phyloP scores from a whole-genome alignment of 1,140 invertebrate genomes.

The Papilio dardanus region DNA sequence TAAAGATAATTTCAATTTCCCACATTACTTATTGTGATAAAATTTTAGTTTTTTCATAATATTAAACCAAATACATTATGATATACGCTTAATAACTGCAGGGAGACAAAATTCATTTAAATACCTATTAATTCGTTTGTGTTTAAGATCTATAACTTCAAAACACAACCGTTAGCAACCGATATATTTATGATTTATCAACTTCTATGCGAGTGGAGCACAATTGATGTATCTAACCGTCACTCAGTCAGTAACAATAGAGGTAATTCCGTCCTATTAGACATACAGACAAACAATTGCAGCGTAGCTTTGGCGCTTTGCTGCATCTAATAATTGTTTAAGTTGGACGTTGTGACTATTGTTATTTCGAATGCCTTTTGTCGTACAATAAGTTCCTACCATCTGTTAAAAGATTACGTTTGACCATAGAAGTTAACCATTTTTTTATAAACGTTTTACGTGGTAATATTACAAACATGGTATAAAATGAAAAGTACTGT shows the following conservation, averaged over 20 bases:
- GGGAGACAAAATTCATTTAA: not conserved
- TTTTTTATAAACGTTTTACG: not conserved
- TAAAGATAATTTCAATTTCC: not conserved
- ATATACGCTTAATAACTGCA: not conserved
- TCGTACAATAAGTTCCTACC: not conserved
- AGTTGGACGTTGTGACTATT: constrained; percentile 1
- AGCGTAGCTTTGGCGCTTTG: not conserved
- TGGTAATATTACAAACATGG: not conserved
- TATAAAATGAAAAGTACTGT: not conserved
- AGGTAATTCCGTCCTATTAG: constrained; percentile 7
- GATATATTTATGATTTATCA: not conserved
- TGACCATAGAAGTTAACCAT: not conserved
- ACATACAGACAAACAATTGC: constrained; percentile 14
- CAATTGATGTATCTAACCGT: not conserved
- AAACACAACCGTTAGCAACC: not conserved
- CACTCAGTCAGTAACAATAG: constrained; percentile 15
- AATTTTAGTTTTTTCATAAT: not conserved
- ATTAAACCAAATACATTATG: not conserved
- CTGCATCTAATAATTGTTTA: constrained; percentile 15
- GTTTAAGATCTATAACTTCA: not conserved
- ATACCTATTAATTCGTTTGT: not conserved
- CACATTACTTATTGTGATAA: not conserved
- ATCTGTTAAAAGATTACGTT: not conserved
- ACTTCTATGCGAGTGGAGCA: not conserved
- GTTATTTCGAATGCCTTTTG: not conserved